phyloP scores from a whole-genome alignment of 2,113 vertebrate genomes.

The Mastomys coucha region DNA sequence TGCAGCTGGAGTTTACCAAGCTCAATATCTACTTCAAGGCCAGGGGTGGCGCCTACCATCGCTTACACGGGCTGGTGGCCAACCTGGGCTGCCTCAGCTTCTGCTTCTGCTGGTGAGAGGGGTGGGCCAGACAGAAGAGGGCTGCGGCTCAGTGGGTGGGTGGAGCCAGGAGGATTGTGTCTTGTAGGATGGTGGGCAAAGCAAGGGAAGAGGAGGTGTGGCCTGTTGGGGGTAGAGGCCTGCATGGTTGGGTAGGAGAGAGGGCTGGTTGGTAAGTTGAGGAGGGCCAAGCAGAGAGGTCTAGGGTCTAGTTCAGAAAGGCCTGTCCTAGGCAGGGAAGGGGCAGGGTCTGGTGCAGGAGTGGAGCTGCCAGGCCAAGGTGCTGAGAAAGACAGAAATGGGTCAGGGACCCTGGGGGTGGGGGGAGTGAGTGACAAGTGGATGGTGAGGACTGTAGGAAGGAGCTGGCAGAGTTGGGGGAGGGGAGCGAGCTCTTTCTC shows the following conservation, averaged over 20 bases:
- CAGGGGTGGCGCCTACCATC: conserved; percentile 88
- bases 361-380: no score
- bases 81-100: conserved; percentile 94
- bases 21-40: conserved; percentile 97
- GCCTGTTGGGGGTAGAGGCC: no score
- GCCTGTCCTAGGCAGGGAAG: neutral
- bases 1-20: conserved; percentile 98
- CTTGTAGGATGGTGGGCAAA: neutral
- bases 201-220: no score
- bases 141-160: rapidly evolving
- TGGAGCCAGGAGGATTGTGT: neutral
- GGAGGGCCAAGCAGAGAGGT: neutral
- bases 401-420: neutral
- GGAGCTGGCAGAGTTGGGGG: neutral
- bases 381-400: neutral
- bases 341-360: rapidly evolving
- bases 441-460: neutral
- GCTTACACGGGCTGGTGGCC: conserved; percentile 92
- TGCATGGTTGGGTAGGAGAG: neutral
- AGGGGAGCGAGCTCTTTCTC: no score
- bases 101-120: conserved; percentile 93
- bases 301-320: rapidly evolving
- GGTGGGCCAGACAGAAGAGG: neutral
- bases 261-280: neutral
- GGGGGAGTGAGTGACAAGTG: neutral